phyloP scores from a whole-genome alignment of 2,888 invertebrate genomes.

The Leptura quadrifasciata region DNA sequence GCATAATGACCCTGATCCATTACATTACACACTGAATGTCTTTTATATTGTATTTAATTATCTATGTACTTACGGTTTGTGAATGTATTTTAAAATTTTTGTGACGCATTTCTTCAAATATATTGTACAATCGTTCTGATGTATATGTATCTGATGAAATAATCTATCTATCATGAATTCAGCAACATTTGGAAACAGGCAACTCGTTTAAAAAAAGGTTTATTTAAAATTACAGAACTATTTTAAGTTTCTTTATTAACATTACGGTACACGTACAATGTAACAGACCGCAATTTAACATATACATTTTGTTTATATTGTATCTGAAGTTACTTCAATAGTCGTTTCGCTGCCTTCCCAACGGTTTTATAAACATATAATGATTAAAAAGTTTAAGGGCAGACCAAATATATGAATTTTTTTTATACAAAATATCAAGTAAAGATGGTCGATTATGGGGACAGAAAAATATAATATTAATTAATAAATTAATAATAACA shows the following conservation, averaged over 20 bases:
- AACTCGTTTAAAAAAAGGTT: background rate
- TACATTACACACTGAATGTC: too few relatives aligned
- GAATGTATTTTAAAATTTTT: too few relatives aligned
- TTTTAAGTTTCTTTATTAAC: conserved; percentile 29
- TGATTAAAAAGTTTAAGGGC: background rate
- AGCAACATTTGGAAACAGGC: too few relatives aligned
- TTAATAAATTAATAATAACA: background rate
- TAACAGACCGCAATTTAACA: conserved; percentile 27
- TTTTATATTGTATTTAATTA: too few relatives aligned
- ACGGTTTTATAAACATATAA: background rate
- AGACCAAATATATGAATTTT: conserved; percentile 15
- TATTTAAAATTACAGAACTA: background rate
- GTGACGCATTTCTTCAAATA: too few relatives aligned
- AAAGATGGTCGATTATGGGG: background rate
- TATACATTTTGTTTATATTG: conserved; percentile 13
- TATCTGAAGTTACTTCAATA: background rate
- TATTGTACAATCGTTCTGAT: too few relatives aligned
- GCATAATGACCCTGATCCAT: too few relatives aligned
- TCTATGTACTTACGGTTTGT: too few relatives aligned
- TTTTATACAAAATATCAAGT: conserved; percentile 16
- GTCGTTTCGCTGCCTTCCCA: conserved; percentile 11
- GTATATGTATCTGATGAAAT: too few relatives aligned
- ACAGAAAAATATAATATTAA: background rate
- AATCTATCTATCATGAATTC: too few relatives aligned
- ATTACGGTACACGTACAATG: conserved; percentile 26